These are phyloP conservation scores for Prunella himalayana DNA, from an alignment of 2,113 vertebrate species.

Conservation along the genomic window DNA sequence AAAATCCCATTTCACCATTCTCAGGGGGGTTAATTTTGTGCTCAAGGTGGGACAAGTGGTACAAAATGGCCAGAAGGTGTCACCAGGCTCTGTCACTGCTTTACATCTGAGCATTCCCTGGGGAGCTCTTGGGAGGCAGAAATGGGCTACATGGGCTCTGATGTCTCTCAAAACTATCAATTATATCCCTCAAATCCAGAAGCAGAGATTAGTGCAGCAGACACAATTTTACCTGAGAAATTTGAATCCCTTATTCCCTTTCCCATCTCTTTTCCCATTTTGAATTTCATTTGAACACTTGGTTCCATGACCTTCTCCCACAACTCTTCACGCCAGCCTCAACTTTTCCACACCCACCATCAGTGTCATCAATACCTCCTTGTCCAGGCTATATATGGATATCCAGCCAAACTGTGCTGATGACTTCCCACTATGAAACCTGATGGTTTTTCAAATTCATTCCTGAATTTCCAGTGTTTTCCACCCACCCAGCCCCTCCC, in stretches of 20 bases:
- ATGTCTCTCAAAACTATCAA: not conserved
- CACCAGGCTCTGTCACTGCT: not conserved
- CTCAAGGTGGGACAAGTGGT: not conserved
- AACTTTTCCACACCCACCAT: not conserved
- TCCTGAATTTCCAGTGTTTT: not conserved
- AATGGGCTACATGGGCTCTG: not conserved
- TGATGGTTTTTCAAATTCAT: not conserved
- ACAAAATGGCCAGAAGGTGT: not conserved
- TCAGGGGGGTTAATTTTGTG: too few relatives aligned
- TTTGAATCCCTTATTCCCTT: not conserved
- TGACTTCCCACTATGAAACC: not conserved
- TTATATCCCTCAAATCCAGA: not conserved
- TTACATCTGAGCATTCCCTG: not conserved
- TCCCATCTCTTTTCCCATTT: not conserved
- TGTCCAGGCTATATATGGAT: not conserved
- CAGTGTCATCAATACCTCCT: not conserved
- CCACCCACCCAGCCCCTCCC: not conserved
- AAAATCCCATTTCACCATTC: not conserved
- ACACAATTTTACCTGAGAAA: not conserved
- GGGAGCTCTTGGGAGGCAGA: not conserved
- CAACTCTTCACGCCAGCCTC: not conserved
- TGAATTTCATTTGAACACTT: not conserved
- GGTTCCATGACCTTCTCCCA: not conserved
- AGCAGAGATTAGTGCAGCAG: not conserved
- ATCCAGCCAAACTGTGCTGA: not conserved